A percentile compares a stretch with the other conserved stretches of the same genome.
phyloP scores from a whole-genome alignment of 1,140 invertebrate genomes.

The Drosophila lowei region DNA sequence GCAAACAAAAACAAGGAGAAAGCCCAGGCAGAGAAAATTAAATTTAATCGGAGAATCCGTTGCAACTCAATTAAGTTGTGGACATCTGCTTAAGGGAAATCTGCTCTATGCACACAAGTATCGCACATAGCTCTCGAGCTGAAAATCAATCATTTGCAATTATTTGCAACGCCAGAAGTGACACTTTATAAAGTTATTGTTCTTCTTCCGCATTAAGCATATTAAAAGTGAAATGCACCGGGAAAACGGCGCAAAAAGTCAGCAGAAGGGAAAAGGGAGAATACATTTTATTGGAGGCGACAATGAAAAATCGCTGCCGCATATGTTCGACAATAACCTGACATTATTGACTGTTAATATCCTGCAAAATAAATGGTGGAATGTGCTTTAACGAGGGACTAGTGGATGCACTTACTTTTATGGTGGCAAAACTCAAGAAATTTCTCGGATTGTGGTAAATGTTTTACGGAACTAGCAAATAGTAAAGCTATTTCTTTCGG shows the following conservation, averaged over 20 bases:
- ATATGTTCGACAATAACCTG: conserved; percentile 71
- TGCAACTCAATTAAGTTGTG: conserved; percentile 29
- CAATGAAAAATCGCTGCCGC: conserved; percentile 68
- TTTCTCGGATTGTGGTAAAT: too few relatives aligned
- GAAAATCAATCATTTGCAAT: conserved; percentile 42
- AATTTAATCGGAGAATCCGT: conserved; percentile 8
- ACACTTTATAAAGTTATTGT: conserved; percentile 30
- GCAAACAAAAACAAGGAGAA: conserved; percentile 35
- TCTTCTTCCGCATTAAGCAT: conserved; percentile 35
- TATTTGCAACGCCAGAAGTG: conserved; percentile 40
- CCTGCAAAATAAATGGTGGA: conserved; percentile 28
- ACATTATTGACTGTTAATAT: conserved; percentile 77
- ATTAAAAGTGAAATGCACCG: conserved; percentile 54
- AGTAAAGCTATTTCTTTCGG: too few relatives aligned
- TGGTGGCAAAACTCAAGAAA: too few relatives aligned
- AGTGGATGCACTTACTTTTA: conserved; percentile 3
- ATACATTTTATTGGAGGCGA: conserved; percentile 49
- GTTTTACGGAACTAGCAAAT: too few relatives aligned
- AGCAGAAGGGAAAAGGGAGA: conserved; percentile 5
- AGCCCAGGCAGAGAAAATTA: background rate
- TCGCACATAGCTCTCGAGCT: conserved; percentile 4
- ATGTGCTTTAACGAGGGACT: background rate
- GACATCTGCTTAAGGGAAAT: conserved; percentile 2
- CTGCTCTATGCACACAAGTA: background rate
- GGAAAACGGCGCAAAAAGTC: conserved; percentile 14